These are phyloP conservation scores for Epirrhoe tristata DNA, from an alignment of 2,888 invertebrate species.

Conservation along the genomic window DNA sequence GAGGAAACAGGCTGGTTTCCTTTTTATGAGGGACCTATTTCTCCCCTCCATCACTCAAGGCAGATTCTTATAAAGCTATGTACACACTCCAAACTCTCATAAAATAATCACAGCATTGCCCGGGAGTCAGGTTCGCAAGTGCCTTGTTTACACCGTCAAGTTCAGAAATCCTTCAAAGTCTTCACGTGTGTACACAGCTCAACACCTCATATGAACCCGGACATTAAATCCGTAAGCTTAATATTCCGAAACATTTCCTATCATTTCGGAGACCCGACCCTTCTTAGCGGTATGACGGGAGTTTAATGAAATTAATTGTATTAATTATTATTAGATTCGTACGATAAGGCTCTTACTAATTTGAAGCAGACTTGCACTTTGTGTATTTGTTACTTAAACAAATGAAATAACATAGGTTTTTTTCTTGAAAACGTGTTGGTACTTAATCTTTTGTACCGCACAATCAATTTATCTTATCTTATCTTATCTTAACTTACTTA, in stretches of 20 bases:
- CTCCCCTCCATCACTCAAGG: slow-evolving; percentile 5
- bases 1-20: no score
- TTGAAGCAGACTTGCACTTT: slow-evolving; percentile 16
- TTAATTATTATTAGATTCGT: slow-evolving; percentile 49
- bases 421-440: no score
- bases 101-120: slow-evolving; percentile 15
- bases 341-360: slow-evolving; percentile 36
- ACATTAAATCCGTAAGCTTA: slow-evolving; percentile 47
- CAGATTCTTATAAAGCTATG: slow-evolving; percentile 21
- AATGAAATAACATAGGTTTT: no score
- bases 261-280: slow-evolving; percentile 55
- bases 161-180: slow-evolving; percentile 16
- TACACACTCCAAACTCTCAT: slow-evolving; percentile 11
- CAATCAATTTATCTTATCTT: no score
- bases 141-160: slow-evolving; percentile 16
- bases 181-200: slow-evolving; percentile 38
- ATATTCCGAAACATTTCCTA: slow-evolving; percentile 60
- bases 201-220: slow-evolving; percentile 34
- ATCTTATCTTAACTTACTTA: no score
- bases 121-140: slow-evolving; percentile 2
- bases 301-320: slow-evolving; percentile 63
- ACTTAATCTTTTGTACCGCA: no score
- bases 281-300: slow-evolving; percentile 46
- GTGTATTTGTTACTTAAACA: not conserved
- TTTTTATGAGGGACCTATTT: not conserved